These are phyloP conservation scores for Diarsia brunnea DNA, from an alignment of 2,888 invertebrate genomes.

Conservation along the genomic window DNA sequence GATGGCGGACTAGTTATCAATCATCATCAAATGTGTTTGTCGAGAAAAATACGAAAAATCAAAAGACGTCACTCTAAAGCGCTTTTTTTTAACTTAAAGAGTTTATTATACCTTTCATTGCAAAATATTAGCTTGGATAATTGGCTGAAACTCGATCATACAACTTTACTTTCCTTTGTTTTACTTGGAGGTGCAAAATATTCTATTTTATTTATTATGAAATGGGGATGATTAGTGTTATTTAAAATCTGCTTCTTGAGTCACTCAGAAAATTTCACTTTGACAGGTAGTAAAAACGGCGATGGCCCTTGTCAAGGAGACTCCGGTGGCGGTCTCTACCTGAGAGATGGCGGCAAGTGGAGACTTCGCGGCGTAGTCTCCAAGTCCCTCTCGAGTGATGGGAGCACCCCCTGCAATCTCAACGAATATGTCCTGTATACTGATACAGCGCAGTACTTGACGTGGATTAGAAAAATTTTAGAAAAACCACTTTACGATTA, in stretches of 20 bases:
- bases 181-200: too few relatives aligned
- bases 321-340: slow-evolving; percentile 90
- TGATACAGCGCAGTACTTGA: slow-evolving; percentile 90
- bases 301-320: slow-evolving; percentile 91
- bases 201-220: too few relatives aligned
- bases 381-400: slow-evolving; percentile 78
- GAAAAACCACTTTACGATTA: slow-evolving; percentile 66
- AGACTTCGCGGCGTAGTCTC: slow-evolving; percentile 88
- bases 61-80: too few relatives aligned
- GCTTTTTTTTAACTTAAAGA: too few relatives aligned
- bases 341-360: slow-evolving; percentile 84
- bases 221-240: too few relatives aligned
- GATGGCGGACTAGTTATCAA: too few relatives aligned
- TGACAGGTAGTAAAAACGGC: slow-evolving; percentile 85
- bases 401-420: slow-evolving; percentile 89
- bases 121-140: too few relatives aligned
- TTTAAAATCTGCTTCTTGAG: not conserved
- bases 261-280: not conserved
- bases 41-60: too few relatives aligned
- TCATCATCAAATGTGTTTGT: too few relatives aligned
- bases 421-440: slow-evolving; percentile 92
- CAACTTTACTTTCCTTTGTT: too few relatives aligned
- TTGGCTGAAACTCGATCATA: too few relatives aligned
- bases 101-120: too few relatives aligned
- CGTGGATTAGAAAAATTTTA: slow-evolving; percentile 87